phyloP scores from a whole-genome alignment of 64 coral and sea anemone species.

The Cladopsammia gracilis region DNA sequence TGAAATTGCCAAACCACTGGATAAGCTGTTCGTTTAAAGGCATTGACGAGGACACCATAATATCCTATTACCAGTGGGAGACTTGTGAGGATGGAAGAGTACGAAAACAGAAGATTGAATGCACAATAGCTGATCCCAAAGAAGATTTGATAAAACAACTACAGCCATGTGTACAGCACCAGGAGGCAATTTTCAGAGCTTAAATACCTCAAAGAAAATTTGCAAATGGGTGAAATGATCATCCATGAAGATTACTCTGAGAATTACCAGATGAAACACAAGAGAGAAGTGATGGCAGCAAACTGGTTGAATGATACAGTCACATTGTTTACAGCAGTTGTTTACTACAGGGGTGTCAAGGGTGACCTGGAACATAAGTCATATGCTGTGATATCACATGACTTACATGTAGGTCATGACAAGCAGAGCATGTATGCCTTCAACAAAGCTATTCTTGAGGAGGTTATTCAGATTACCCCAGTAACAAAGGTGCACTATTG shows the following conservation, averaged over 20 bases:
- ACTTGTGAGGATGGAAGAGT: constrained; percentile 53
- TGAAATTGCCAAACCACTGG: constrained; percentile 32
- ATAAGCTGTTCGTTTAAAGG: constrained; percentile 56
- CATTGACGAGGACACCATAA: constrained; percentile 19
- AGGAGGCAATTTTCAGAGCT: constrained; percentile 68
- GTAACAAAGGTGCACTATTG: background rate
- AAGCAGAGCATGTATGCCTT: background rate
- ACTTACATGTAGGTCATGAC: constrained; percentile 17
- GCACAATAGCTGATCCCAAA: constrained; percentile 51
- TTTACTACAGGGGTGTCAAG: constrained; percentile 36
- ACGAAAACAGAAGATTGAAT: constrained; percentile 42
- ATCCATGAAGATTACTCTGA: constrained; percentile 79
- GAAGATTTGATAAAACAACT: constrained; percentile 70
- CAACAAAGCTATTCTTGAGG: constrained; percentile 6
- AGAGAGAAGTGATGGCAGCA: constrained; percentile 56
- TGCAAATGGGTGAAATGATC: constrained; percentile 52
- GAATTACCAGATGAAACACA: constrained; percentile 74
- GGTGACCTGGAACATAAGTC: constrained; percentile 61
- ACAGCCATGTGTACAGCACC: constrained; percentile 64
- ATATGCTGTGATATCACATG: constrained; percentile 31
- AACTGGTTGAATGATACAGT: constrained; percentile 61
- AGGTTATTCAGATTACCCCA: background rate
- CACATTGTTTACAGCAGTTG: constrained; percentile 59
- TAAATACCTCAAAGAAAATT: constrained; percentile 54
- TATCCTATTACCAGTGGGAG: constrained; percentile 78